A percentile compares a stretch with the other conserved stretches of the same genome.
Evolutionary conservation across 2,888 invertebrate species (phyloP).

Genomic region (Drosophila emarginata): DNA sequence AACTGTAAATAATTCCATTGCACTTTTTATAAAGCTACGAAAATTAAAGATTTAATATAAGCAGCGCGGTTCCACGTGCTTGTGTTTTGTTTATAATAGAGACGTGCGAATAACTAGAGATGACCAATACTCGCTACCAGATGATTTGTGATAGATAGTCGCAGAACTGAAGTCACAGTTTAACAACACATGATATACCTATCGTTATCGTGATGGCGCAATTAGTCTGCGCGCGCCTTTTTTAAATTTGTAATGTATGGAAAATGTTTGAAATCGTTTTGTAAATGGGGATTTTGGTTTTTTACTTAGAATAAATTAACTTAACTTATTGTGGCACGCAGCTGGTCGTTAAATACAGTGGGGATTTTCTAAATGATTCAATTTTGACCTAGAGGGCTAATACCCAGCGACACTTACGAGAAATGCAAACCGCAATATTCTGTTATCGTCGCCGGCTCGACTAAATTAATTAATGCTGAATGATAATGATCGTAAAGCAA

Average conservation of each 20-base stretch:
- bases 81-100: constrained; percentile 54
- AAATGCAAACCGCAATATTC: not conserved
- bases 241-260: not conserved
- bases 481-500: constrained; percentile 13
- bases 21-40: constrained; percentile 18
- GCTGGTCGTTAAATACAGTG: not conserved
- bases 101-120: not conserved
- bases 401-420: not conserved
- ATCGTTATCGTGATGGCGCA: not conserved
- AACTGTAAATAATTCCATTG: constrained; percentile 88
- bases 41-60: constrained; percentile 15
- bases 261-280: not conserved
- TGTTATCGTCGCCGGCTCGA: not conserved
- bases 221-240: not conserved
- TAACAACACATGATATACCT: too few relatives aligned
- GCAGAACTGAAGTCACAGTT: not conserved
- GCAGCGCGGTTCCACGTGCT: constrained; percentile 56
- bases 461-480: constrained; percentile 14
- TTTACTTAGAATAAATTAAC: constrained; percentile 19
- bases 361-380: not conserved
- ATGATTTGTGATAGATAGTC: not conserved
- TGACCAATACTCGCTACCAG: not conserved
- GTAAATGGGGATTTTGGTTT: not conserved
- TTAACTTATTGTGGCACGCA: not conserved
- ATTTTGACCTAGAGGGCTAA: constrained; percentile 16